These are phyloP conservation scores for Sinella curviseta DNA, from an alignment of 1,140 invertebrate species.

Conservation along the genomic window DNA sequence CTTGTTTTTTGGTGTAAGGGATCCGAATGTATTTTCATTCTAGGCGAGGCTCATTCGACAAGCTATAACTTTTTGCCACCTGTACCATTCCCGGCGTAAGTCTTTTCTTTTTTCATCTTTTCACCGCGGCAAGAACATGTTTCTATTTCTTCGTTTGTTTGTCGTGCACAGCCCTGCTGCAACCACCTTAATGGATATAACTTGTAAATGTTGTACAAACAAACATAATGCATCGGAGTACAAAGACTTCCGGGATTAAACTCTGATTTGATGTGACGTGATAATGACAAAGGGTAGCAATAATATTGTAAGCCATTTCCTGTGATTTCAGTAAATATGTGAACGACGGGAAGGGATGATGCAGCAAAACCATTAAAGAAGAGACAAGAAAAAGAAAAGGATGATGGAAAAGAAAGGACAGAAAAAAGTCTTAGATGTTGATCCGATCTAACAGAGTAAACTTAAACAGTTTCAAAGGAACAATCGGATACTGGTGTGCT, in stretches of 20 bases:
- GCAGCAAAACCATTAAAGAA: background rate
- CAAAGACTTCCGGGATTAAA: conserved; percentile 21
- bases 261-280: conserved; percentile 1
- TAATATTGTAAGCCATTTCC: conserved; percentile 1
- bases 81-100: too few relatives aligned
- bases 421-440: conserved; percentile 7
- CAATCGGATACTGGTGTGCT: background rate
- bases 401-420: background rate
- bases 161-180: too few relatives aligned
- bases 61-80: background rate
- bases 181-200: background rate
- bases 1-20: background rate
- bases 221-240: background rate
- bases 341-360: background rate
- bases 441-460: conserved; percentile 13
- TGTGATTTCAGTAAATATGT: background rate
- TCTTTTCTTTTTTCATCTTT: too few relatives aligned
- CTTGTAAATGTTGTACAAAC: background rate
- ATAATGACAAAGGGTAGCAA: conserved; percentile 12
- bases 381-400: background rate
- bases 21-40: too few relatives aligned
- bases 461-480: background rate
- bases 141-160: background rate
- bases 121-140: too few relatives aligned
- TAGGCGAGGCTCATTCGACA: too few relatives aligned